phyloP scores from a whole-genome alignment of 2,797 vertebrate species.

The Scleropages formosus region DNA sequence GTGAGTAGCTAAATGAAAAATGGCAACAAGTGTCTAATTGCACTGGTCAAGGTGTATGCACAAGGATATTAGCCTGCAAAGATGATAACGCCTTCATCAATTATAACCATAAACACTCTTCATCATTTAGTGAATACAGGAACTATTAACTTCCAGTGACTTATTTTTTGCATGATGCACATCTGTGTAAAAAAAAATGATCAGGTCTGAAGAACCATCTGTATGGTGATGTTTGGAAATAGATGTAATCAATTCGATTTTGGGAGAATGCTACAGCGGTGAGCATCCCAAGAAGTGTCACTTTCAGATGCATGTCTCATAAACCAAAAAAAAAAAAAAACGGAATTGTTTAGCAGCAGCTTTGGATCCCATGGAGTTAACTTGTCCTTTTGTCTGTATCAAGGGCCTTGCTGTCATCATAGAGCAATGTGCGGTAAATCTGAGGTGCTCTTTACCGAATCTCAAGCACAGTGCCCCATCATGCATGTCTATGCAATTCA shows the following conservation, averaged over 20 bases:
- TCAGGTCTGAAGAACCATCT: neutral
- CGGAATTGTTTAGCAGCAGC: neutral
- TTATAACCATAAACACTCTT: conserved; percentile 12
- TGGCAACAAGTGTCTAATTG: neutral
- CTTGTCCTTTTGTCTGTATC: neutral
- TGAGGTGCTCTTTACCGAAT: neutral
- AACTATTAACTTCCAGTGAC: neutral
- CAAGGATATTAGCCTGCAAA: neutral
- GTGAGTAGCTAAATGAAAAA: neutral
- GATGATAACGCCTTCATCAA: conserved; percentile 9
- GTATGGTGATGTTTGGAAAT: neutral
- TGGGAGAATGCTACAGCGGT: no score
- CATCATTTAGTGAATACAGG: neutral
- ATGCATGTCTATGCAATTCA: neutral
- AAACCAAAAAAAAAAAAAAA: no score
- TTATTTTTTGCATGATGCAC: conserved; percentile 3
- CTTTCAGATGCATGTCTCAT: no score
- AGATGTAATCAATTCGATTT: no score
- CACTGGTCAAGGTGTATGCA: neutral
- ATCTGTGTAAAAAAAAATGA: neutral
- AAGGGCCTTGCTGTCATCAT: neutral
- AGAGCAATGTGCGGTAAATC: neutral
- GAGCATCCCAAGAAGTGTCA: no score
- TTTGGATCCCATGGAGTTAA: neutral
- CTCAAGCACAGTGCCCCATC: neutral